Evolutionary conservation across 2,888 invertebrate genomes (phyloP).

Genomic region (Gymnosoma rotundatum): DNA sequence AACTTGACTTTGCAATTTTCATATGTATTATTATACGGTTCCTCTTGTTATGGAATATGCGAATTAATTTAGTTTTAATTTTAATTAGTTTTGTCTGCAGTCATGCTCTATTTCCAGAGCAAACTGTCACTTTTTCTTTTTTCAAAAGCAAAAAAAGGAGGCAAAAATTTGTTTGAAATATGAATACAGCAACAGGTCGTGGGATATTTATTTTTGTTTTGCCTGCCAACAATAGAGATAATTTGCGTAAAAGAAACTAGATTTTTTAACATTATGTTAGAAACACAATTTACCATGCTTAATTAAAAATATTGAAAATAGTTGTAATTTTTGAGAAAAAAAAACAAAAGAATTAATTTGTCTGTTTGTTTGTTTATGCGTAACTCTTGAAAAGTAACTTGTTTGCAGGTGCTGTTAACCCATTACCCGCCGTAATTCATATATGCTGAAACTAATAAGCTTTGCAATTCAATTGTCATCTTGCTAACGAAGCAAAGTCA

Average conservation of each 20-base stretch:
- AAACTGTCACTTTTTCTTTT: constrained; percentile 48
- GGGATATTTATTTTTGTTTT: constrained; percentile 18
- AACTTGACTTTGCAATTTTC: no score
- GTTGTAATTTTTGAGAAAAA: no score
- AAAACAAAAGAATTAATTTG: no score
- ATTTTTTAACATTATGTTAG: not conserved
- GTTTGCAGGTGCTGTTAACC: no score
- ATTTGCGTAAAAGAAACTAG: constrained; percentile 11
- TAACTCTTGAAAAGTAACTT: no score
- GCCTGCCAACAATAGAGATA: not conserved
- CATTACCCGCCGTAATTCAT: no score
- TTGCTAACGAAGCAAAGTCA: no score
- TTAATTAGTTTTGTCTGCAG: not conserved
- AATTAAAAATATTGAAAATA: not conserved
- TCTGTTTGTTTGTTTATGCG: no score
- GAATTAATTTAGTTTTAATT: not conserved
- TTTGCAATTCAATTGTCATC: no score
- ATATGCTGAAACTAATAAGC: no score
- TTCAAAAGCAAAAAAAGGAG: constrained; percentile 1
- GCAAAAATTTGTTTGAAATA: constrained; percentile 33
- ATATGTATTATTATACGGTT: not conserved
- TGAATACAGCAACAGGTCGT: constrained; percentile 15
- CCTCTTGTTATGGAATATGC: not conserved
- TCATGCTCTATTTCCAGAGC: constrained; percentile 48
- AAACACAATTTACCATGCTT: constrained; percentile 26